phyloP scores from a whole-genome alignment of 2,113 vertebrate genomes.

The Tamias sibiricus region DNA sequence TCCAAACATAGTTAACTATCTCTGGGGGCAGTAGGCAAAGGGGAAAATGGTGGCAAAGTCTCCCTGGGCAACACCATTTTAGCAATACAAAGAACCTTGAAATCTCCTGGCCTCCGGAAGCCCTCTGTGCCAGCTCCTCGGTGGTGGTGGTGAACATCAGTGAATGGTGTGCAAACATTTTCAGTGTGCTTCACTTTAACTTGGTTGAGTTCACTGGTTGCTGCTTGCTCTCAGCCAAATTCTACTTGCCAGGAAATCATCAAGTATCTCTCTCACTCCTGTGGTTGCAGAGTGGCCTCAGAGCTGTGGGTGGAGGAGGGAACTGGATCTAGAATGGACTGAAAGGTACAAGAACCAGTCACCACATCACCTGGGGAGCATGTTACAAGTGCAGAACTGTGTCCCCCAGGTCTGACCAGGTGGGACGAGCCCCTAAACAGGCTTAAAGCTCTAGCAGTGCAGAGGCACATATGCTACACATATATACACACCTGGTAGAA shows the following conservation, averaged over 20 bases:
- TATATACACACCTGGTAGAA: not conserved
- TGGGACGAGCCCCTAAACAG: not conserved
- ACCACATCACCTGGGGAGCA: not conserved
- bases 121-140: too few relatives aligned
- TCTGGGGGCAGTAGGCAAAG: too few relatives aligned
- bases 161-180: not conserved
- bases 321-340: not conserved
- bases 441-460: not conserved
- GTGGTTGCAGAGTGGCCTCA: not conserved
- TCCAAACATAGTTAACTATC: not conserved
- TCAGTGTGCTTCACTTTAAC: not conserved
- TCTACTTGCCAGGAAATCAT: not conserved
- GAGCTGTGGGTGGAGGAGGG: not conserved
- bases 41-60: not conserved
- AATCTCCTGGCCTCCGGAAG: not conserved
- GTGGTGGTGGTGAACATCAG: not conserved
- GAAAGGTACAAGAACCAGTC: not conserved
- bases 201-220: not conserved
- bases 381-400: not conserved
- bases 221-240: not conserved
- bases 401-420: not conserved
- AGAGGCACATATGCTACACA: not conserved
- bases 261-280: not conserved
- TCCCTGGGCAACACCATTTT: not conserved
- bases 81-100: not conserved